These are phyloP conservation scores for Trichopoda pennipes DNA, from an alignment of 2,888 invertebrate species.

Conservation along the genomic window DNA sequence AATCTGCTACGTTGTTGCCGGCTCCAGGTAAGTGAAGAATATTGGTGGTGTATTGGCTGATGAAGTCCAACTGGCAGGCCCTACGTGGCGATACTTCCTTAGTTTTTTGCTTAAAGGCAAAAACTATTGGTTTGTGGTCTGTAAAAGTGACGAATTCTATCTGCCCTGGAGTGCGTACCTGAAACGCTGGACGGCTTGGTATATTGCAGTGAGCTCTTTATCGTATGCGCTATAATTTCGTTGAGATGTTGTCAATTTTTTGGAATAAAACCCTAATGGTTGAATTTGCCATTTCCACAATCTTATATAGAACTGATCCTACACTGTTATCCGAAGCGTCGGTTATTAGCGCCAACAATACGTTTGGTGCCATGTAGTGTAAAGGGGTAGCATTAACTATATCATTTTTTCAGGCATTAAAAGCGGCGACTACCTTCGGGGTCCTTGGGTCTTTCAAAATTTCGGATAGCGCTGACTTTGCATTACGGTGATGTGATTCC, in stretches of 20 bases:
- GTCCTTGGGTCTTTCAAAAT: neutral
- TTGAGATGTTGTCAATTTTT: slow-evolving; percentile 28
- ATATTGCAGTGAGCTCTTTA: slow-evolving; percentile 59
- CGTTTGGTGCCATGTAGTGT: slow-evolving; percentile 35
- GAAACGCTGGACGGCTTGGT: slow-evolving; percentile 8
- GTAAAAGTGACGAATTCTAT: neutral
- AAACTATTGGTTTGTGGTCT: slow-evolving; percentile 14
- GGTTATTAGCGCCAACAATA: slow-evolving; percentile 23
- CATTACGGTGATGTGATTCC: neutral
- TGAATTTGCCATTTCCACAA: slow-evolving; percentile 41
- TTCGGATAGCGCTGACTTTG: neutral
- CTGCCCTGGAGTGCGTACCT: slow-evolving; percentile 6
- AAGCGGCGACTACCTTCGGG: neutral
- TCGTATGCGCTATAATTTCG: too few species aligned
- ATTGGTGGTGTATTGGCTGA: slow-evolving; percentile 9
- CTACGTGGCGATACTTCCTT: neutral
- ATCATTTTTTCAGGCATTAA: too few species aligned
- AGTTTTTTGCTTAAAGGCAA: slow-evolving; percentile 18
- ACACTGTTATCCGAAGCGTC: slow-evolving; percentile 59
- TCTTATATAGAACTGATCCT: too few species aligned
- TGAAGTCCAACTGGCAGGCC: neutral
- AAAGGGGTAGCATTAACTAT: too few species aligned
- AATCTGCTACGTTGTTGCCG: slow-evolving; percentile 6
- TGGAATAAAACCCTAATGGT: slow-evolving; percentile 40
- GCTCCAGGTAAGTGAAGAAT: slow-evolving; percentile 8